Percentiles rank a stretch among this genome's conserved stretches.
phyloP scores from a whole-genome alignment of 2,113 vertebrate genomes.

The Ceyx margarethae region DNA sequence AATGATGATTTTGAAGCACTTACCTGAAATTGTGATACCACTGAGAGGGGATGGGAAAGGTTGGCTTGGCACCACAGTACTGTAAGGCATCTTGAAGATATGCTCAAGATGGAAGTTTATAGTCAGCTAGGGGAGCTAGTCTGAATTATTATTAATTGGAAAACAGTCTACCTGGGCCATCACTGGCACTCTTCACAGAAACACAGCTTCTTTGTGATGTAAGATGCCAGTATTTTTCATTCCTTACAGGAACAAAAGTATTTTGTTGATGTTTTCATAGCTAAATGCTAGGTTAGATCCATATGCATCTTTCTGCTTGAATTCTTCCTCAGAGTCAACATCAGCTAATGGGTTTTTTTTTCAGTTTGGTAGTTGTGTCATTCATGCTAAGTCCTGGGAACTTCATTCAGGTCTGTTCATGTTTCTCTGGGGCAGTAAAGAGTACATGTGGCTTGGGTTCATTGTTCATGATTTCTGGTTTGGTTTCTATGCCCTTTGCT shows the following conservation, averaged over 20 bases:
- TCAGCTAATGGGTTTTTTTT: background rate
- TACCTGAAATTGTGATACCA: conserved; percentile 16
- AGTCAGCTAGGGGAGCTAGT: background rate
- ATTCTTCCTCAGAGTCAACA: background rate
- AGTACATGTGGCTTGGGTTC: background rate
- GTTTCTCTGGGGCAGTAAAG: background rate
- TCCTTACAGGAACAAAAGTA: background rate
- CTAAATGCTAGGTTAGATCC: background rate
- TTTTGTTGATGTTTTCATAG: background rate
- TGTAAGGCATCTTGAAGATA: conserved; percentile 8
- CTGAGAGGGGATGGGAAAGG: background rate
- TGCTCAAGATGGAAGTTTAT: background rate
- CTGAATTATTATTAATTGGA: background rate
- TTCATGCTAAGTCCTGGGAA: background rate
- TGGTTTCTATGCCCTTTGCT: background rate
- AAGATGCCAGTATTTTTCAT: background rate
- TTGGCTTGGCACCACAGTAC: background rate
- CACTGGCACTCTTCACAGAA: background rate
- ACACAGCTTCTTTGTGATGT: background rate
- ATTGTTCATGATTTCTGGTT: background rate
- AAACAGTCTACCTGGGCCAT: background rate
- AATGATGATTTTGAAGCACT: conserved; percentile 48
- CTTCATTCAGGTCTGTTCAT: background rate
- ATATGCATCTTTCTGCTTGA: background rate
- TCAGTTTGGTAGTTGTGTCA: rapidly evolving